Evolutionary conservation across 1,140 invertebrate genomes (phyloP), one percentile per base, ranked within the genome.

Genomic region (Lanistes nyassanus): DNA sequence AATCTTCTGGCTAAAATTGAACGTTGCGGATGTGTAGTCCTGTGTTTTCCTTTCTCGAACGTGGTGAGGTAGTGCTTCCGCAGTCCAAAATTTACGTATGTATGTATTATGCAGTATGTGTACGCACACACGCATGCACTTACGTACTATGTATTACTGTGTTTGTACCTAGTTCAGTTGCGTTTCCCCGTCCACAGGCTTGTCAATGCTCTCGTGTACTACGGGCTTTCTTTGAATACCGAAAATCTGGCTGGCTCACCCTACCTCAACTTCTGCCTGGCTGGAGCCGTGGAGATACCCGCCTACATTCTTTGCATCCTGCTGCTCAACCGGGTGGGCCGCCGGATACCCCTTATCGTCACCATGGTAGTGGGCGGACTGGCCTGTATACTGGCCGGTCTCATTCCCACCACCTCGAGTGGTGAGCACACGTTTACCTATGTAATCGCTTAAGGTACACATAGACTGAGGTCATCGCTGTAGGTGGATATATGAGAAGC

Each of bases 201-300:
- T 83, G 93, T 94, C 21, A 94, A 93, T 83, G 93, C 93, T 68
- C 92, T 93, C 58, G 93, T 94, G 9, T 96, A 95, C 86, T 96
- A 95, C 81, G 95, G 94, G 1, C 85, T 96, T 6, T 94, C 94
- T 0, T 94, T 94, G 91, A 94, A 94, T 82, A 93, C 94, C 2
- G 93, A 92, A 39, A 93, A 93, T 82, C 90, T 96, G 55, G 93
- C 92, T 31, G 94, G 94, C 6, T 93, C 94, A 84, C 91, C 92
- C 47, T 94, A 94, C 75, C 77, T 95, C 11, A 95, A 94, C 85
- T 95, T 95, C 86, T 90, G 92, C 73, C 90, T 95, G 76, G 92
- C 92, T 16, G 95, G 94, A 1, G 88, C 92, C 19, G 94, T 95
- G 0, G 94, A 95, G 89, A 91, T 95, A 75, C 94, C 94, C 0